Conservation (phyloP, 2,888 invertebrate genomes). For the Drosophila rubida region DNA sequence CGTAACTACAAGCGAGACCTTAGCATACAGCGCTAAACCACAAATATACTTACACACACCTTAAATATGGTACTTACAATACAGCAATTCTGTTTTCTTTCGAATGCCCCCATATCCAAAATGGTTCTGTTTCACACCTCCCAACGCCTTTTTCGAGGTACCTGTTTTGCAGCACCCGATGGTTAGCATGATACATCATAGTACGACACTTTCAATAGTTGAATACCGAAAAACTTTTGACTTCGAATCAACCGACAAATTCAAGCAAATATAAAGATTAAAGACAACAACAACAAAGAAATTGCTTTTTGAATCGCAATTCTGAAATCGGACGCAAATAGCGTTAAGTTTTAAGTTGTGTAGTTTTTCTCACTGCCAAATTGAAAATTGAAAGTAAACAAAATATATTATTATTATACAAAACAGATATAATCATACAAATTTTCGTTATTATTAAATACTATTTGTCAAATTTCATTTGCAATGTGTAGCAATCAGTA, state of each 20-base stretch:
- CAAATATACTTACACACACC: conserved; percentile 52
- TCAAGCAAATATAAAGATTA: conserved; percentile 10
- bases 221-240: not conserved
- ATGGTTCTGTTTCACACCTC: conserved; percentile 41
- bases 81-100: not conserved
- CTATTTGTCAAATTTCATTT: conserved; percentile 58
- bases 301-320: conserved; percentile 41
- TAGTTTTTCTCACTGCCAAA: conserved; percentile 75
- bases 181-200: conserved; percentile 33
- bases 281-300: not conserved
- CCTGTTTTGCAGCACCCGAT: conserved; percentile 64
- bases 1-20: conserved; percentile 78
- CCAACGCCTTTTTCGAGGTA: conserved; percentile 69
- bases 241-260: conserved; percentile 12
- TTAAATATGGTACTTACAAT: conserved; percentile 21
- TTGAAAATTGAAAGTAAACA: conserved; percentile 30
- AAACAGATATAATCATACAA: conserved; percentile 32
- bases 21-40: conserved; percentile 68
- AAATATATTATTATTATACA: conserved; percentile 12
- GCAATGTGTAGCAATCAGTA: conserved; percentile 76
- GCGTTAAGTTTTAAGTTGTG: conserved; percentile 52
- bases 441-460: conserved; percentile 35
- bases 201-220: conserved; percentile 9
- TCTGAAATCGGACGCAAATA: conserved; percentile 32
- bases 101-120: conserved; percentile 16